These are phyloP conservation scores for Andrena praecox DNA, from an alignment of 2,888 invertebrate genomes.

Conservation along the genomic window DNA sequence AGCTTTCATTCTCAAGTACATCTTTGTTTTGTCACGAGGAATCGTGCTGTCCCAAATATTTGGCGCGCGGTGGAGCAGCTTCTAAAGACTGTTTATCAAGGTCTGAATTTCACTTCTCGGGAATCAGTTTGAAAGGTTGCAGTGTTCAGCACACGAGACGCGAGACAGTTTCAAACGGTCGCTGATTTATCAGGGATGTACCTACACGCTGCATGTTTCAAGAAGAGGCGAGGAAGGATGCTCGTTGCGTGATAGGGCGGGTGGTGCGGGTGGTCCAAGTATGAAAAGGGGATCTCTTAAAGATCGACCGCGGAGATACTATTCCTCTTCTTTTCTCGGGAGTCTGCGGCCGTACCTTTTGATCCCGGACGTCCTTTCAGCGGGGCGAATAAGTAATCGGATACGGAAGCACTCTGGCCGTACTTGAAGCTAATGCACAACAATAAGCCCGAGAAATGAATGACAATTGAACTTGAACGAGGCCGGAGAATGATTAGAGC, in stretches of 20 bases:
- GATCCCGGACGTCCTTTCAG: constrained; percentile 64
- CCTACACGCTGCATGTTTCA: constrained; percentile 23
- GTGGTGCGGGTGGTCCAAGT: constrained; percentile 53
- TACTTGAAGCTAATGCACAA: constrained; percentile 12
- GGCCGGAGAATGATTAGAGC: neutral
- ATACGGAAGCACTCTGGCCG: constrained; percentile 52
- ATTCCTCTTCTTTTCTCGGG: constrained; percentile 43
- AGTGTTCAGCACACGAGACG: neutral
- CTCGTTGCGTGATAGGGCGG: constrained; percentile 20
- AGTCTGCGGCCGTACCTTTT: constrained; percentile 46
- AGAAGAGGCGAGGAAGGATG: constrained; percentile 13
- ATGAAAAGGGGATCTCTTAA: constrained; percentile 62
- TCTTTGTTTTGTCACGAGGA: no score
- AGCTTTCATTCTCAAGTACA: no score
- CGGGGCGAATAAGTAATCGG: constrained; percentile 69
- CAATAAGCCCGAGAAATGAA: constrained; percentile 20
- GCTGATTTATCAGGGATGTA: constrained; percentile 34
- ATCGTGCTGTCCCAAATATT: no score
- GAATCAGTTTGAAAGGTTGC: neutral
- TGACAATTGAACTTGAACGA: constrained; percentile 24
- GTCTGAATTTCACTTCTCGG: no score
- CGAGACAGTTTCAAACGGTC: neutral
- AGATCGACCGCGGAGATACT: constrained; percentile 52
- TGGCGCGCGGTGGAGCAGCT: no score
- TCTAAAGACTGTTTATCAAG: neutral